Evolutionary conservation across 92 coral and sea anemone genomes (phyloP), one percentile per base, ranked within the genome.

Genomic region (Muricea muricata): DNA sequence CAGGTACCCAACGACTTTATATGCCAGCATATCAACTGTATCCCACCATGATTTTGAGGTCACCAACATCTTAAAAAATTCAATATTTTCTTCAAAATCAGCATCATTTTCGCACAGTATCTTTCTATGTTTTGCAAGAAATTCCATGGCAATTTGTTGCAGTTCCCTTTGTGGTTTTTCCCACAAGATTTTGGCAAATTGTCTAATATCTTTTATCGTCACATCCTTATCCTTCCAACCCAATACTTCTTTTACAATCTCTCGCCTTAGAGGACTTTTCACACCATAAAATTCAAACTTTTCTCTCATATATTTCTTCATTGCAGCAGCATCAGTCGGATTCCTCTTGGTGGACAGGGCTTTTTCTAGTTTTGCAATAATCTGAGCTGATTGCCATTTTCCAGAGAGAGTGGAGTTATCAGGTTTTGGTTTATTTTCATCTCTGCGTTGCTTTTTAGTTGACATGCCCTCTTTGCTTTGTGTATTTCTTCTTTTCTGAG

Each of bases 21-120:
- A 58, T 1, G 99, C 94, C 25, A 94, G 39, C 13, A 57, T 55
- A 85, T 97, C 99, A 0, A 97, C 97, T 1, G 99, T 94, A 40
- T 97, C 99, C 99, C 99, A 97, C 99, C 99, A 97, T 0, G 99
- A 94, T 73, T 92, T 97, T 11, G 84, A 84, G 14, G 93, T 88
- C 29, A 97, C 74, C 58, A 97, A 54, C 68, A 73, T 57, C 67
- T 91, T 78, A 23, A 93, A 79, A 50, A 89, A 89, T 14, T 87
- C 87, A 52, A 97, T 63, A 71, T 94, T 97, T 8, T 83, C 89
- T n/a, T 92, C 89, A 56, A 97, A 94, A 41, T 97, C 98, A 8
- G 30, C 79, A 8, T 63, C 34, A 1, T 91, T 61, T 1, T 87
- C 89, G 78, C 89, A 90, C 65, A 91, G 70, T 26, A 10, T 32